Evolutionary conservation across 2,797 vertebrate genomes (phyloP).

Genomic region (Amniataba percoides): DNA sequence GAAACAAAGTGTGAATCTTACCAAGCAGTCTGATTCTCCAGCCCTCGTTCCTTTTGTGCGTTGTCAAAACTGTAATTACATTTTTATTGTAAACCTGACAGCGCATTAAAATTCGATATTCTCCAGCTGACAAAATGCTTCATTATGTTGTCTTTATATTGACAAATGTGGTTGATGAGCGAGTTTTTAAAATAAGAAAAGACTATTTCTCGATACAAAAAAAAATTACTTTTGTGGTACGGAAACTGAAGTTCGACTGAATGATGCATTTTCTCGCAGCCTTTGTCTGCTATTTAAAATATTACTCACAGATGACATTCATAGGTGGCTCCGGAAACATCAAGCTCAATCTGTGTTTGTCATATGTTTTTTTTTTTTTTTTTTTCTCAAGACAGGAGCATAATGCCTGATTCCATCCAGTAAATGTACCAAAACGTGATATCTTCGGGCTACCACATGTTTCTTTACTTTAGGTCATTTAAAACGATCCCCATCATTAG

Average conservation of each 20-base stretch:
- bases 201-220: slow-evolving; percentile 8
- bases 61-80: slow-evolving; percentile 60
- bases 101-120: slow-evolving; percentile 53
- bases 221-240: slow-evolving; percentile 29
- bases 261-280: slow-evolving; percentile 6
- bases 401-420: neutral
- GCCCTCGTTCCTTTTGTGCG: slow-evolving; percentile 33
- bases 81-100: slow-evolving; percentile 69
- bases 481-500: slow-evolving; percentile 29
- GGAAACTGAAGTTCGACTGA: slow-evolving; percentile 21
- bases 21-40: slow-evolving; percentile 23
- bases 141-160: slow-evolving; percentile 60
- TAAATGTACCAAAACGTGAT: neutral
- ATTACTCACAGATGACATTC: slow-evolving; percentile 34
- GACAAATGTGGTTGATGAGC: slow-evolving; percentile 58
- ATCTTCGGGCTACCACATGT: neutral
- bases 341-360: slow-evolving; percentile 6
- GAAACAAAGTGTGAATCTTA: slow-evolving; percentile 40
- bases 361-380: neutral
- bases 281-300: slow-evolving; percentile 33
- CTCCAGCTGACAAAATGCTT: slow-evolving; percentile 57
- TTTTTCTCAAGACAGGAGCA: neutral
- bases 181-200: slow-evolving; percentile 47
- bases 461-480: slow-evolving; percentile 18
- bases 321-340: slow-evolving; percentile 27